These are phyloP conservation scores for Steinernema scapterisci DNA, from an alignment of 2,888 invertebrate genomes.

Conservation along the genomic window DNA sequence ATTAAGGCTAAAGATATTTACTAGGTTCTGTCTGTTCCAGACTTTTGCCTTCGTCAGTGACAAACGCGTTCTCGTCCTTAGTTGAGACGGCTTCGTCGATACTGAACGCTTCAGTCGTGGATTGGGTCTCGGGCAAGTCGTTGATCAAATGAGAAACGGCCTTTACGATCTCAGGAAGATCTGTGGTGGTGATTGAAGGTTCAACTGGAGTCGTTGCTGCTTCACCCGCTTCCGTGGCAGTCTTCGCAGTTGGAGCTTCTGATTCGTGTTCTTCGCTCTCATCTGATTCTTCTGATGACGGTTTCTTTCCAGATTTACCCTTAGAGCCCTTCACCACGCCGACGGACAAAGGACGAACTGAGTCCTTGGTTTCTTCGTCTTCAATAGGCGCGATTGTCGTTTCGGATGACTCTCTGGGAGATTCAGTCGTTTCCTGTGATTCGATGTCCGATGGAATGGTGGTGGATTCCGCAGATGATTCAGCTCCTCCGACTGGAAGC, in stretches of 20 bases:
- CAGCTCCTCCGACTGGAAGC: background rate
- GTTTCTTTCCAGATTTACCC: background rate
- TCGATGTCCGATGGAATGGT: background rate
- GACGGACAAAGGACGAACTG: constrained; percentile 1
- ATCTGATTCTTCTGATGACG: background rate
- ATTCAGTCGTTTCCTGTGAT: constrained; percentile 14
- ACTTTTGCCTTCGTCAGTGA: background rate
- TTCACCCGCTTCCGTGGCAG: background rate
- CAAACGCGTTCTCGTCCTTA: background rate
- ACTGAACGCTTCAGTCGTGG: constrained; percentile 7
- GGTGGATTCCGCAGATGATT: constrained; percentile 28
- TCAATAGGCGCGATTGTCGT: background rate
- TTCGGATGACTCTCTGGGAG: constrained; percentile 10
- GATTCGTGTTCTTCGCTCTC: background rate
- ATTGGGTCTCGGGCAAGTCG: background rate
- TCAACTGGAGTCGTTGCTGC: background rate
- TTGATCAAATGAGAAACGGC: constrained; percentile 18
- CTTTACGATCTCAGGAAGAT: constrained; percentile 8
- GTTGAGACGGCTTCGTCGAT: constrained; percentile 23
- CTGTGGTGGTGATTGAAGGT: background rate
- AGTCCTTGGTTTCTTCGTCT: constrained; percentile 2
- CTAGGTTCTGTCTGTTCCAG: background rate
- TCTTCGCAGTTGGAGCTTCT: background rate
- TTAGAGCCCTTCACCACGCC: constrained; percentile 12
- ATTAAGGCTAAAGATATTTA: background rate